Base-by-base conservation (phyloP, 2,797 vertebrate species). In the Karalla daura region DNA sequence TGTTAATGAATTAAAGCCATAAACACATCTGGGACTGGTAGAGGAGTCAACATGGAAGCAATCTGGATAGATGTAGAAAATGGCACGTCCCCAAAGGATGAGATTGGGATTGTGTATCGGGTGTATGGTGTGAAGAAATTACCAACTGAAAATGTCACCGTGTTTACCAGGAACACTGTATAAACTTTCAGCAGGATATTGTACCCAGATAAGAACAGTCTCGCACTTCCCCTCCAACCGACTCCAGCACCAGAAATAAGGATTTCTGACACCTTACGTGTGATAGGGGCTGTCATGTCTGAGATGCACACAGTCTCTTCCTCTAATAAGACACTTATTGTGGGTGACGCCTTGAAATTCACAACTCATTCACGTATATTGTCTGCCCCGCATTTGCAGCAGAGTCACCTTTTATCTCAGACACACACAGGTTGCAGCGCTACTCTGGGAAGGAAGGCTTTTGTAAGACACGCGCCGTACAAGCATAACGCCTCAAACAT, bases 331-430 rank as follows among this genome's bases (percentile, higher is more conserved):
- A 46, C 20, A 33, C 28, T 27, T 17, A 47, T 36, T 59, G 24
- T 45, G 10, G 58, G 47, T 45, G 23, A 44, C 39, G 17, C n/a
- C n/a, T 28, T 51, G 17, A 43, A 37, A 28, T 46, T 52, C 18
- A 39, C 18, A 5, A 9, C 18, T 28, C 20, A 12, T 28, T 27
- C 5, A 11, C 21, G n/a, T 39, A 15, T 43, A 33, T 21, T 17
- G 17, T 63, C 49, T 52, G 23, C 4, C 12, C 5, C 36, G 13
- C 30, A 10, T 30, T 12, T 63, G 35, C 24, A 46, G 9, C 32
- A 54, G 32, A 36, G 27, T 27, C 1, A n/a, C 2, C 1, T 36
- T 27, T 39, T 24, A 62, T 17, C 25, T 37, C 30, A 41, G 7
- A 47, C 23, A 30, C 7, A 35, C 12, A 23, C 7, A 5, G 5